Conservation (phyloP, 2,113 vertebrate genomes). For the Pterocles burchelli region DNA sequence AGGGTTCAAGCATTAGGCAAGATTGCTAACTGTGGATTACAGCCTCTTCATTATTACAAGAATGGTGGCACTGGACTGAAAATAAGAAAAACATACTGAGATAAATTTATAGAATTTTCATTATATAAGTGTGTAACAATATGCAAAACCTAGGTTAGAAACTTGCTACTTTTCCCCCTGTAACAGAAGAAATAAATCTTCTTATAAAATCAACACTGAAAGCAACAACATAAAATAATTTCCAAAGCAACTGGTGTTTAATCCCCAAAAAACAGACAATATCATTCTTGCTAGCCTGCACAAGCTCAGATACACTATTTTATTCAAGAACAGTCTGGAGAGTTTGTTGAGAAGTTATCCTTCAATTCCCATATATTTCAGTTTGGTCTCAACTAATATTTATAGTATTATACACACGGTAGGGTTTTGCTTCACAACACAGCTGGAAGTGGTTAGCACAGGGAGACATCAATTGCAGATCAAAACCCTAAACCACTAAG, state of each 20-base stretch:
- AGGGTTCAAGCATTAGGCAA: background rate
- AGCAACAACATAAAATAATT: background rate
- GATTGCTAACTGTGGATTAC: background rate
- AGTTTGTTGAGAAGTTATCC: background rate
- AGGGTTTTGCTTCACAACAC: slow-evolving; percentile 6
- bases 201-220: background rate
- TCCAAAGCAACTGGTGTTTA: background rate
- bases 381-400: slow-evolving; percentile 6
- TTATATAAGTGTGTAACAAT: background rate
- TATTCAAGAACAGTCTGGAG: background rate
- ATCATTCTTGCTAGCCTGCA: background rate
- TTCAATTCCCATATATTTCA: background rate
- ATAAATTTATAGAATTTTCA: background rate
- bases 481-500: slow-evolving; percentile 11
- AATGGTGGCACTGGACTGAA: background rate
- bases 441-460: slow-evolving; percentile 20
- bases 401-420: slow-evolving; percentile 4
- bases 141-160: background rate
- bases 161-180: background rate
- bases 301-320: background rate
- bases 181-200: background rate
- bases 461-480: background rate
- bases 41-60: background rate
- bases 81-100: background rate
- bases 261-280: background rate